Evolutionary conservation across 2,113 vertebrate genomes (phyloP).

Genomic region (Alexandromys fortis): DNA sequence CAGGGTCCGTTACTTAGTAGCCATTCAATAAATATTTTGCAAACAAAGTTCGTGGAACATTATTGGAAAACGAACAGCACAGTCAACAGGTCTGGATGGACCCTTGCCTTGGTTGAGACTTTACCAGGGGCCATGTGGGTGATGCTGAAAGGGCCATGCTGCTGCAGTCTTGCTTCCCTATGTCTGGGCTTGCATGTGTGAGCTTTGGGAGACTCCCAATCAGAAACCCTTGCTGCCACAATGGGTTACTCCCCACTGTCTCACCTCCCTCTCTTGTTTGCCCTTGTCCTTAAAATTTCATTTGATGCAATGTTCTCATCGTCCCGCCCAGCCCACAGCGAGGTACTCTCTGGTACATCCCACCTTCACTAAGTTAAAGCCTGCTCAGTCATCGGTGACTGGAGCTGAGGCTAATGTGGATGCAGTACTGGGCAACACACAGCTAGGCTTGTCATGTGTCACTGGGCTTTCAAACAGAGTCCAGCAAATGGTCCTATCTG

Average conservation of each 20-base stretch:
- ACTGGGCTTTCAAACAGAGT: slow-evolving; percentile 64
- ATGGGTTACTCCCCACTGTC: background rate
- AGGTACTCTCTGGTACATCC: background rate
- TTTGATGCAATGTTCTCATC: background rate
- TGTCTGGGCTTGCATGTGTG: background rate
- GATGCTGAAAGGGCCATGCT: background rate
- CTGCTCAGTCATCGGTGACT: background rate
- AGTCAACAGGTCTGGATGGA: slow-evolving; percentile 7
- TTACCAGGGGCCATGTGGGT: background rate
- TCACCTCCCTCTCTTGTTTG: background rate
- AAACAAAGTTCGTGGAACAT: background rate
- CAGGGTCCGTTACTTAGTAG: background rate
- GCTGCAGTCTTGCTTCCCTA: background rate
- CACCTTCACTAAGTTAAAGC: background rate
- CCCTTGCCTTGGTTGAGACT: background rate
- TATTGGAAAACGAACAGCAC: background rate
- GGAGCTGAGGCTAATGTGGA: background rate
- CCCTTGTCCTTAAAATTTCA: slow-evolving; percentile 3
- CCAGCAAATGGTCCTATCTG: slow-evolving; percentile 42
- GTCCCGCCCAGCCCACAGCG: background rate
- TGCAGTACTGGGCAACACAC: slow-evolving; percentile 10
- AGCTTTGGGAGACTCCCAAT: background rate
- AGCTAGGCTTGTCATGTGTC: slow-evolving; percentile 36
- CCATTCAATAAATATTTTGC: background rate
- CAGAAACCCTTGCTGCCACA: background rate